phyloP scores from a whole-genome alignment of 1,140 invertebrate species.

The Colletes latitarsis region DNA sequence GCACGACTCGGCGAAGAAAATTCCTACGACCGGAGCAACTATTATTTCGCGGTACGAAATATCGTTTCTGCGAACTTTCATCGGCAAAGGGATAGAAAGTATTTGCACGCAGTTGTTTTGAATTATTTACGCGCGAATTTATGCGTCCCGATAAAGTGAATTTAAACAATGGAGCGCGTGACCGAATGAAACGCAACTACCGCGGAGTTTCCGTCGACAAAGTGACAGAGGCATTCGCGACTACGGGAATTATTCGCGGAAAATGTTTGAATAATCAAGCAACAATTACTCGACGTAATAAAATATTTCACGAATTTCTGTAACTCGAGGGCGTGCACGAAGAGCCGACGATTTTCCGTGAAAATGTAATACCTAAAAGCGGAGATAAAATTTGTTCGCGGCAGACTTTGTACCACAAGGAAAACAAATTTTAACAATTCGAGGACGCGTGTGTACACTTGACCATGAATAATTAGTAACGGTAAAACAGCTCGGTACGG shows the following conservation, averaged over 20 bases:
- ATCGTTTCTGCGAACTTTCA: constrained; percentile 8
- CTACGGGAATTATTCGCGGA: constrained; percentile 19
- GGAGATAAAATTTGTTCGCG: too few species aligned
- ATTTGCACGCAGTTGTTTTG: constrained; percentile 8
- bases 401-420: too few species aligned
- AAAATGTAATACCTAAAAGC: too few species aligned
- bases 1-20: not conserved
- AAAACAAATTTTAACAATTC: too few species aligned
- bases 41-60: constrained; percentile 35
- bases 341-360: too few species aligned
- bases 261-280: constrained; percentile 14
- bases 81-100: constrained; percentile 32
- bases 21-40: constrained; percentile 6
- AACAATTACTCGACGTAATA: not conserved
- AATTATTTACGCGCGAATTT: constrained; percentile 46
- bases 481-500: too few species aligned
- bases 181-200: constrained; percentile 19
- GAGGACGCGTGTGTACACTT: too few species aligned
- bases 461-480: too few species aligned
- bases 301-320: not conserved
- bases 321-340: not conserved
- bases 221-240: constrained; percentile 5
- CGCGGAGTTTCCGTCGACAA: not conserved
- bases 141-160: constrained; percentile 38
- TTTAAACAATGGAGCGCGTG: constrained; percentile 26